A percentile compares a stretch with the other conserved stretches of the same genome.
Evolutionary conservation across 2,113 vertebrate genomes (phyloP).

Genomic region (Entosphenus tridentatus): DNA sequence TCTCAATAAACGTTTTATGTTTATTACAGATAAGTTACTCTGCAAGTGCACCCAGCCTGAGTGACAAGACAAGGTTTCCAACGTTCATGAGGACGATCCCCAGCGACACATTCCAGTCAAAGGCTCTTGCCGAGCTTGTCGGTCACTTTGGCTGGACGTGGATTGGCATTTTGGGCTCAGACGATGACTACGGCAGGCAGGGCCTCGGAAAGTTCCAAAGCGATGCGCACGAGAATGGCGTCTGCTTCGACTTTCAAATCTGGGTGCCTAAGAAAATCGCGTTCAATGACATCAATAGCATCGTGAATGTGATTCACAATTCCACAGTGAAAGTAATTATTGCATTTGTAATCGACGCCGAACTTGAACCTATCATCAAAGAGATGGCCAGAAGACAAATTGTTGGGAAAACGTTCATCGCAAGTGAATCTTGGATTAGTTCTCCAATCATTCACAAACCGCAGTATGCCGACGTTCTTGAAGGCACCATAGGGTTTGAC

Average conservation of each 20-base stretch:
- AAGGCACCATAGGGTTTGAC: too few species aligned
- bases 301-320: constrained; percentile 72
- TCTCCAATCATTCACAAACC: too few species aligned
- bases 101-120: constrained; percentile 75
- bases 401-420: too few species aligned
- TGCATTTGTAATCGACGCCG: constrained; percentile 74
- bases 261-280: constrained; percentile 77
- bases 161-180: constrained; percentile 83
- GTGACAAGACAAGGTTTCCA: constrained; percentile 92
- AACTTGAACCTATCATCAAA: constrained; percentile 73
- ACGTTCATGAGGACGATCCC: constrained; percentile 91
- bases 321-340: constrained; percentile 83
- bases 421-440: too few species aligned
- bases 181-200: constrained; percentile 81
- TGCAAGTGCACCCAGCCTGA: constrained; percentile 77
- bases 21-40: constrained; percentile 66
- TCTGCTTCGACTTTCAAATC: constrained; percentile 83
- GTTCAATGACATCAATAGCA: constrained; percentile 45
- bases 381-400: constrained; percentile 33
- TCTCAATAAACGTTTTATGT: too few species aligned
- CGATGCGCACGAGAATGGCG: constrained; percentile 72
- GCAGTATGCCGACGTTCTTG: too few species aligned
- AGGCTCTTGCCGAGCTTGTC: constrained; percentile 78
- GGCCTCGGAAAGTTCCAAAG: constrained; percentile 92
- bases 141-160: constrained; percentile 93